Evolutionary conservation across 2,797 vertebrate genomes (phyloP).

Genomic region (Platyrinchus mystaceus): DNA sequence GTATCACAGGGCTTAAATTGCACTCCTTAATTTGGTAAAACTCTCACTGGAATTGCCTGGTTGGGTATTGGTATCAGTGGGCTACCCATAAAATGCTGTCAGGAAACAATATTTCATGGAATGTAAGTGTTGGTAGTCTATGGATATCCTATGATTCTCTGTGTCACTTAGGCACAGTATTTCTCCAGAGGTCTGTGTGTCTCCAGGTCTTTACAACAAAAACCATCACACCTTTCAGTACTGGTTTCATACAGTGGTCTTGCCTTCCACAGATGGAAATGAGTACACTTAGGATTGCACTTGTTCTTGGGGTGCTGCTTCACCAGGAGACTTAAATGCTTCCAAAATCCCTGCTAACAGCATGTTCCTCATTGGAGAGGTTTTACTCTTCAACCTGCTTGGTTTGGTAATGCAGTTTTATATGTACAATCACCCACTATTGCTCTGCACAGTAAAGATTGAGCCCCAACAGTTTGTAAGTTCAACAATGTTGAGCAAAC

Average conservation of each 20-base stretch:
- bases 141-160: too few species aligned
- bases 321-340: background rate
- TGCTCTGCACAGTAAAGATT: accelerated
- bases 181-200: background rate
- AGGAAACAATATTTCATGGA: background rate
- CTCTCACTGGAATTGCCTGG: background rate
- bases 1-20: background rate
- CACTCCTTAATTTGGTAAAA: background rate
- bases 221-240: background rate
- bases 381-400: background rate
- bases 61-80: background rate
- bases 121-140: background rate
- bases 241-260: background rate
- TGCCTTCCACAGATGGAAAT: background rate
- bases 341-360: background rate
- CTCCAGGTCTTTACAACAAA: background rate
- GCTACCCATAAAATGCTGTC: background rate
- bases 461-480: background rate
- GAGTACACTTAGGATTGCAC: background rate
- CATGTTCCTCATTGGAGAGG: background rate
- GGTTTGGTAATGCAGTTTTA: background rate
- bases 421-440: background rate
- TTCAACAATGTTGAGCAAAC: background rate
- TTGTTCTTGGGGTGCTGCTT: background rate
- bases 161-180: background rate